These are phyloP conservation scores for Motacilla alba DNA, from an alignment of 2,113 vertebrate genomes.

Conservation along the genomic window DNA sequence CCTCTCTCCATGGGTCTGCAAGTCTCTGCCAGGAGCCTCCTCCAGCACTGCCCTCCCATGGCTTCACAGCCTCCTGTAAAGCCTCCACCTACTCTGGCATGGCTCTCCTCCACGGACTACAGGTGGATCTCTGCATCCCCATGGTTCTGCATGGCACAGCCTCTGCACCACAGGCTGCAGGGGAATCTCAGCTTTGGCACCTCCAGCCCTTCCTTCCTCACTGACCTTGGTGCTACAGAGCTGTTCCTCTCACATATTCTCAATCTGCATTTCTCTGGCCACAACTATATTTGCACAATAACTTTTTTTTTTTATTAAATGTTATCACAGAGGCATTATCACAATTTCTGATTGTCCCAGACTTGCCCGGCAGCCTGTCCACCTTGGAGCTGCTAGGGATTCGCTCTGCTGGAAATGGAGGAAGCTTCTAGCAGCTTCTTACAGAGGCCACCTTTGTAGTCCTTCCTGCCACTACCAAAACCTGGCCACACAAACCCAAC, in stretches of 20 bases:
- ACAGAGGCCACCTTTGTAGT: background rate
- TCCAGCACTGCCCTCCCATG: background rate
- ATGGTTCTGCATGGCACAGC: background rate
- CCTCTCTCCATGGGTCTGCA: background rate
- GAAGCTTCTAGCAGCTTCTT: background rate
- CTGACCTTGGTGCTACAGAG: background rate
- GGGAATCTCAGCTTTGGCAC: background rate
- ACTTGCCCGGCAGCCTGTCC: background rate
- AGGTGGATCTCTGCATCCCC: background rate
- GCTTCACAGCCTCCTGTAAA: background rate
- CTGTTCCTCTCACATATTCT: background rate
- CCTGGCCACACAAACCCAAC: background rate
- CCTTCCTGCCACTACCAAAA: background rate
- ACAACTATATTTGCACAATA: background rate
- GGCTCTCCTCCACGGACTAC: background rate
- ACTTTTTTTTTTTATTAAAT: background rate
- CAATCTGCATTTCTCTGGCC: background rate
- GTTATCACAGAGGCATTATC: background rate
- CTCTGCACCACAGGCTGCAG: fast-evolving
- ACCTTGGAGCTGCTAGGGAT: background rate
- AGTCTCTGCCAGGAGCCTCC: background rate
- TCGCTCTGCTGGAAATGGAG: background rate
- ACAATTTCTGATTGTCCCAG: background rate
- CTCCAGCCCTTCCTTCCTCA: background rate
- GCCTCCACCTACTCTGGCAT: background rate